Base-by-base conservation (phyloP, 1,140 invertebrate genomes). In the Ridgeia piscesae region DNA sequence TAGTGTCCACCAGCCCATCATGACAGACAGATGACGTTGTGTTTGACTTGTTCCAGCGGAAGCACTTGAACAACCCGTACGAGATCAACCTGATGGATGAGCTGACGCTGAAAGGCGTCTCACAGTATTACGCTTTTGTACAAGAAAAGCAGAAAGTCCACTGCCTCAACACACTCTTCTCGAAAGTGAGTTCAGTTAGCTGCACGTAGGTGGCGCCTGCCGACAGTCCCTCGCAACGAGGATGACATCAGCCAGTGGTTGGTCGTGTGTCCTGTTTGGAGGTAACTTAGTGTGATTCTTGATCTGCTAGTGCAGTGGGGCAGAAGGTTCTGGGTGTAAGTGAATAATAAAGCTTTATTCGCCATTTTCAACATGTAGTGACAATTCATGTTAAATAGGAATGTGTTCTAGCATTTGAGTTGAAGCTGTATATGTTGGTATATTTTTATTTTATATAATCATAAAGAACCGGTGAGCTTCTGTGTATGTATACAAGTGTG, bases 11-110 rank as follows among this genome's bases (percentile, higher is more conserved):
- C 42, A 6, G 42, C 11, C 42, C 42, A 42, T 42, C 42, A 11
- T 42, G 11, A 42, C 42, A 42, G 42, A 42, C 42, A n/a, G n/a
- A n/a, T n/a, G n/a, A n/a, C n/a, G n/a, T n/a, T n/a, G n/a, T n/a
- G n/a, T n/a, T n/a, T n/a, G n/a, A n/a, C n/a, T 77, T 77, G 58
- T 77, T 77, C 27, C 27, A 77, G 58, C 17, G 98, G 95, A 99
- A 99, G 96, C 98, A 99, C 96, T 97, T 99, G 95, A 97, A 97
- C 94, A 98, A 99, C 96, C 99, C 99, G 90, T 99, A 99, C 96
- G 99, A 99, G 96, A 99, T 99, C 94, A 99, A 99, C 96, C 97
- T 99, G 94, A 99, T 99, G 99, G 99, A 99, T 95, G 99, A 99
- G 96, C 97, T 99, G 93, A 99, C 99, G 93, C 96, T 99, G 88